Evolutionary conservation across 1,140 invertebrate species (phyloP), one percentile per base, ranked within the genome.

Genomic region (Trachelipus rathkii): DNA sequence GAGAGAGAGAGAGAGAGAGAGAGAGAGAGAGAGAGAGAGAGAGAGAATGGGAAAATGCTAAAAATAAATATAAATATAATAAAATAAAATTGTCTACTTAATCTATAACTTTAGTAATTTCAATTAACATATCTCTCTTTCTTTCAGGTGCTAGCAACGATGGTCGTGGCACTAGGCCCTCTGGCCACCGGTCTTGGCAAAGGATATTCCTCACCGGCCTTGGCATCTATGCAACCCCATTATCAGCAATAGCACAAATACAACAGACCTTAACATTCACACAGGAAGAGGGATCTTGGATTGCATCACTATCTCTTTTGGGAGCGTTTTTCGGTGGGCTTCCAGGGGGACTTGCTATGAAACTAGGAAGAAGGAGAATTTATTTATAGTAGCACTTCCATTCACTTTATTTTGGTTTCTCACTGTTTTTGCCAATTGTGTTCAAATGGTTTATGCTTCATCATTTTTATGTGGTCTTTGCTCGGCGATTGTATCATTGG

Each of bases 191-290:
- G 92, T 0, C 85, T 94, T 71, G 91, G 92, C 33, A 93, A 93
- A 84, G 92, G 92, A 11, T 93, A 93, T 87, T 92, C 90, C 82
- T 93, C 91, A 13, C 92, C 92, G 15, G 92, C 92, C 4, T 88
- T 93, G 50, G 92, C 91, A n/a, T 93, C 92, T 0, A 89, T 94
- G 81, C 89, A 93, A 82, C n/a, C n/a, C 89, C 81, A 0, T 77
- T 73, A 9, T 19, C 77, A 66, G 81, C 77, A 85, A 82, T 86
- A 85, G 23, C 85, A 86, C 10, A 10, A 68, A 75, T 19, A 50
- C 68, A 44, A 50, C 74, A 19, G 71, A 71, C 74, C 82, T 84
- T 75, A 78, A 77, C 68, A 89, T n/a, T 93, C 68, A 90, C 88
- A 68, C 87, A 89, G 72, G 91, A 94, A 84, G 89, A 93, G 84